Evolutionary conservation across 2,888 invertebrate genomes (phyloP).

Genomic region (Orthosia gothica): DNA sequence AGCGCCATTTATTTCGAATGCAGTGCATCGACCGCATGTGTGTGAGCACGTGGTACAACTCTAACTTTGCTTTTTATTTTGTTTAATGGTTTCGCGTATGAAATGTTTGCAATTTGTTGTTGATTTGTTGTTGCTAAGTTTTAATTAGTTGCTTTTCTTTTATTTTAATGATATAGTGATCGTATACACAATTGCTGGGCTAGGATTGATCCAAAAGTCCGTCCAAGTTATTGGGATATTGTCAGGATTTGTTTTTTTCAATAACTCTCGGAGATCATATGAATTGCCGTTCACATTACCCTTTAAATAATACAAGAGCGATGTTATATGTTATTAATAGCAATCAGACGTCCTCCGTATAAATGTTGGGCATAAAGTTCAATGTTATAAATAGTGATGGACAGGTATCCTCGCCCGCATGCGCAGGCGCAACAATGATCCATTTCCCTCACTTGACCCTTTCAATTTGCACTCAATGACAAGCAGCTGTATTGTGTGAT

Average conservation of each 20-base stretch:
- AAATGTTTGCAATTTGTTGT: slow-evolving; percentile 24
- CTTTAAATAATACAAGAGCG: too few relatives aligned
- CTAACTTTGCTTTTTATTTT: slow-evolving; percentile 45
- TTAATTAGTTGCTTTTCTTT: not conserved
- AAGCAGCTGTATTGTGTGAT: slow-evolving; percentile 17
- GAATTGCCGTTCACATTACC: too few relatives aligned
- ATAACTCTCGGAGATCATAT: too few relatives aligned
- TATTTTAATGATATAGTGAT: not conserved
- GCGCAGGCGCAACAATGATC: slow-evolving; percentile 48
- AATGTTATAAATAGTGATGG: slow-evolving; percentile 47
- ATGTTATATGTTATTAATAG: not conserved
- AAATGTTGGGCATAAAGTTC: slow-evolving; percentile 28
- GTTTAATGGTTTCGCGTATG: slow-evolving; percentile 23
- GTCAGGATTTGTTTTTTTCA: not conserved
- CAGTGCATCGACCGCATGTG: slow-evolving; percentile 65
- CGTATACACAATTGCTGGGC: not conserved
- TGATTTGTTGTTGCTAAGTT: not conserved
- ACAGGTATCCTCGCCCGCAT: slow-evolving; percentile 44
- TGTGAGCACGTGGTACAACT: slow-evolving; percentile 56
- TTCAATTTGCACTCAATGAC: slow-evolving; percentile 51
- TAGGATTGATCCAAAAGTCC: not conserved
- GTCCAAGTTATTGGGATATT: not conserved
- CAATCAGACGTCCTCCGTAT: not conserved
- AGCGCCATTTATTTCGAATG: slow-evolving; percentile 68
- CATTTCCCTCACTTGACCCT: slow-evolving; percentile 58